A percentile compares a stretch with the other conserved stretches of the same genome.
phyloP scores from a whole-genome alignment of 2,888 invertebrate genomes.

The Mimumesa dahlbomi region DNA sequence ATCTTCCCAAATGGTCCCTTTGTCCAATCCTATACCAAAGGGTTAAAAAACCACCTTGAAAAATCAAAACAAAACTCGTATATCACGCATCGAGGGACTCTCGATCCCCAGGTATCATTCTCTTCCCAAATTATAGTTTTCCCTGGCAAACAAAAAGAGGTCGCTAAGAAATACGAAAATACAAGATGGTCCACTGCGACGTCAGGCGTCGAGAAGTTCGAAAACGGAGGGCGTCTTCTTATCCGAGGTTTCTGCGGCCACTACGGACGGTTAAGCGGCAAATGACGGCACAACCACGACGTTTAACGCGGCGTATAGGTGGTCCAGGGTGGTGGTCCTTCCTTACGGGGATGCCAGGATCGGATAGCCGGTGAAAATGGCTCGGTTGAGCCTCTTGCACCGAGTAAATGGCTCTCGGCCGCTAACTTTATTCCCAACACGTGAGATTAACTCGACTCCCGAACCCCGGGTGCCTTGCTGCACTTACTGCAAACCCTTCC shows the following conservation, averaged over 20 bases:
- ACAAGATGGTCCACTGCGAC: neutral
- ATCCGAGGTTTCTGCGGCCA: slow-evolving; percentile 38
- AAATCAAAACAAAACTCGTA: no score
- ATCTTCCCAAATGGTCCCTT: no score
- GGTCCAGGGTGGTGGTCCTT: slow-evolving; percentile 4
- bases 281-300: slow-evolving; percentile 35
- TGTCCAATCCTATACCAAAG: no score
- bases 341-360: slow-evolving; percentile 40
- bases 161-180: no score
- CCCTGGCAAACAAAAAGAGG: no score
- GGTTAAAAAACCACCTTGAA: no score
- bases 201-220: slow-evolving; percentile 5
- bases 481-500: slow-evolving; percentile 50
- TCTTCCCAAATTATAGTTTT: no score
- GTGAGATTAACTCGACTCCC: slow-evolving; percentile 70
- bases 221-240: slow-evolving; percentile 31
- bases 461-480: slow-evolving; percentile 55
- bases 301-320: slow-evolving; percentile 30
- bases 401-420: slow-evolving; percentile 59
- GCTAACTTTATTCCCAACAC: slow-evolving; percentile 74
- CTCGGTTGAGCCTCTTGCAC: slow-evolving; percentile 58
- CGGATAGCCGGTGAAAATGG: slow-evolving; percentile 63
- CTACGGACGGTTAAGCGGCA: slow-evolving; percentile 40
- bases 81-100: no score
- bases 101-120: no score